phyloP scores from a whole-genome alignment of 2,888 invertebrate species.

The Neoitamus cyanurus region DNA sequence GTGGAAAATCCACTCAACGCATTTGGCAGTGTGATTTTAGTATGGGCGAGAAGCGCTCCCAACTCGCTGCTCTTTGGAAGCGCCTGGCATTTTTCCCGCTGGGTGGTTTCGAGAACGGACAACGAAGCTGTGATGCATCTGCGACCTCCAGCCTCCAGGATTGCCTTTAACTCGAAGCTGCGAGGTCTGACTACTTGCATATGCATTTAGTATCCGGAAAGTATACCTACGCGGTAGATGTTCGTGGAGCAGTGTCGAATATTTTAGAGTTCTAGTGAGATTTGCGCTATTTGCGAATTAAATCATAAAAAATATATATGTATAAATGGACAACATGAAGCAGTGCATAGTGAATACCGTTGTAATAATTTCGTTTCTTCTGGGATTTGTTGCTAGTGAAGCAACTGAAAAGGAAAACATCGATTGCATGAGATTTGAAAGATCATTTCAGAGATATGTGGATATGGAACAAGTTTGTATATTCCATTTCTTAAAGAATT shows the following conservation, averaged over 20 bases:
- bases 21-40: no score
- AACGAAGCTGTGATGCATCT: no score
- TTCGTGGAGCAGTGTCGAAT: not conserved
- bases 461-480: slow-evolving; percentile 66
- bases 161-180: not conserved
- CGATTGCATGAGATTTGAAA: slow-evolving; percentile 68
- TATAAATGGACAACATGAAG: not conserved
- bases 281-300: not conserved
- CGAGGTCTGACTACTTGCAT: not conserved
- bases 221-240: not conserved
- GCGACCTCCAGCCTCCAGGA: no score
- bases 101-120: no score
- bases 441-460: slow-evolving; percentile 70
- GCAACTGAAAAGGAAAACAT: slow-evolving; percentile 3
- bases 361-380: not conserved
- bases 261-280: not conserved
- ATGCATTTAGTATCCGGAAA: slow-evolving; percentile 25
- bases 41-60: no score
- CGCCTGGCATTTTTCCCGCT: no score
- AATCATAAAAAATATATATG: no score
- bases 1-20: no score
- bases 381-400: not conserved
- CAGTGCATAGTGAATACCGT: not conserved
- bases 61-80: no score
- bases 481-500: no score